Conservation (phyloP, 2,113 vertebrate species). For the Aramus guarauna region DNA sequence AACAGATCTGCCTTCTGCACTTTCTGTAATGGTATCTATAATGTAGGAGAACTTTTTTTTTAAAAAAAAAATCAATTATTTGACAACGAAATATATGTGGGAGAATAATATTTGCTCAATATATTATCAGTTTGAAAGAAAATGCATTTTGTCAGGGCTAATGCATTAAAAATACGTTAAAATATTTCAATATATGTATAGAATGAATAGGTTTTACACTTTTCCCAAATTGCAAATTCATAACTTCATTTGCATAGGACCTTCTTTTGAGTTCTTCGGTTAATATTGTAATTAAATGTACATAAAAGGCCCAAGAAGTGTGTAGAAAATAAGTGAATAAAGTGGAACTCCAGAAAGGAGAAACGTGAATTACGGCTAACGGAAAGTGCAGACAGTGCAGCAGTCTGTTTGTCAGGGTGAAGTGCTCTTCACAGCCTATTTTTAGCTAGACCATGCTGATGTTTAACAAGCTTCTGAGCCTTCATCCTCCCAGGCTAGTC, state of each 20-base stretch:
- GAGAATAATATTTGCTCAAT: constrained; percentile 40
- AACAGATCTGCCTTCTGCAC: not conserved
- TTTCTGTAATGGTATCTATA: not conserved
- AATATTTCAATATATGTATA: constrained; percentile 65
- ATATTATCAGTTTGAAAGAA: not conserved
- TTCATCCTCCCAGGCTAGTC: not conserved
- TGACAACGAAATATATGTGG: constrained; percentile 44
- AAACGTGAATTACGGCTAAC: not conserved
- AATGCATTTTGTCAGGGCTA: constrained; percentile 32
- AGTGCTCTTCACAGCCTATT: not conserved
- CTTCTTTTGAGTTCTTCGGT: constrained; percentile 61
- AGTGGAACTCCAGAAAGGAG: not conserved
- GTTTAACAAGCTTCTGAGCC: not conserved
- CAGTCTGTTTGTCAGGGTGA: no score
- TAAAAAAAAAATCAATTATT: constrained; percentile 7
- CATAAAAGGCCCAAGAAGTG: constrained; percentile 52
- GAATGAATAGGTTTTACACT: constrained; percentile 55
- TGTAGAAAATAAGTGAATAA: constrained; percentile 37
- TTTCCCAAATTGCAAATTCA: constrained; percentile 14
- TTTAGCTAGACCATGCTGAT: not conserved
- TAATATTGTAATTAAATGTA: constrained; percentile 65
- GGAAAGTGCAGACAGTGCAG: not conserved
- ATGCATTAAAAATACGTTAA: constrained; percentile 48
- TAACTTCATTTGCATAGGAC: constrained; percentile 52
- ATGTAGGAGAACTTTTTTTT: not conserved